Evolutionary conservation across 2,888 invertebrate species (phyloP), one percentile per base, ranked within the genome.

Genomic region (Diadegma fenestrale): DNA sequence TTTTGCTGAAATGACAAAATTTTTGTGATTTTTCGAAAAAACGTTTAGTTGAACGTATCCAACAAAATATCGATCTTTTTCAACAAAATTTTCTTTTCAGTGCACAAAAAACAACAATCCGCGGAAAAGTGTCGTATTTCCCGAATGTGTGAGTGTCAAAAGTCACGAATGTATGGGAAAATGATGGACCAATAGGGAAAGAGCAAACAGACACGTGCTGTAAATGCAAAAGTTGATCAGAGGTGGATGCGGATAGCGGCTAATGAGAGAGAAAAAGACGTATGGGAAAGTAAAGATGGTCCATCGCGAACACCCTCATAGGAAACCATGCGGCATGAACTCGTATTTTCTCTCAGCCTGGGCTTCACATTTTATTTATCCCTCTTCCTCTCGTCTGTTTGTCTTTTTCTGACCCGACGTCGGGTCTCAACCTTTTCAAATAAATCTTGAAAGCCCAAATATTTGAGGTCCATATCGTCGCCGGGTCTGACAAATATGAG

Each of bases 381-480:
- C 89, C 84, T 87, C 83, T 61, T 17, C 45, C 58, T 72, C 19
- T 22, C 45, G n/a, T n/a, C n/a, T 51, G 66, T 41, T 43, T 41
- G n/a, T 54, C 54, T 83, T 79, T 51, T 58, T 64, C 54, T 80
- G 77, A 82, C 66, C 76, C 80, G 41, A 58, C 30, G 78, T 64
- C 37, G 66, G 80, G 76, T 85, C 82, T 80, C 73, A 77, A 82
- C 85, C 85, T 85, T 82, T 73, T 81, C 87, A 87, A 85, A 84
- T 76, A 84, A 81, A 37, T 72, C 58, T 91, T 93, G 92, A 93
- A 93, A 93, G 92, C 87, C 90, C 91, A 93, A 93, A 93, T 93
- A 93, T 93, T 93, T 93, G 91, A 92, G 85, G 88, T 41, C 45
- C 30, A 51, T 76, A 77, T 66, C 41, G 61, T 66, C 61, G 45